A percentile compares a stretch with the other conserved stretches of the same genome.
phyloP scores from a whole-genome alignment of 2,113 vertebrate species.

The Ursus arctos region DNA sequence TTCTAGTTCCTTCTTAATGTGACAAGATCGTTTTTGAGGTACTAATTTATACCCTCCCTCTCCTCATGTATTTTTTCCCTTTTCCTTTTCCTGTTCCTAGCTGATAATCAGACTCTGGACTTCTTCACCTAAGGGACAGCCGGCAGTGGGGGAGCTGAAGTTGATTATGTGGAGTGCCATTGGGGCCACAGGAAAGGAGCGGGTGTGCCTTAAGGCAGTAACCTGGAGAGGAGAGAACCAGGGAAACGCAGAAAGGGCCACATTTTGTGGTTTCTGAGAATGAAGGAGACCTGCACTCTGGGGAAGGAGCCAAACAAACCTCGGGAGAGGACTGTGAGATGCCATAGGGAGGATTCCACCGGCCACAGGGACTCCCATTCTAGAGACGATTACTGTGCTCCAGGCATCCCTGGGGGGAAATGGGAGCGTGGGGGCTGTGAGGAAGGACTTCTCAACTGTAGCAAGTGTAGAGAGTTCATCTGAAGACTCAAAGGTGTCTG shows the following conservation, averaged over 20 bases:
- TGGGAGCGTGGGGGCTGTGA: background rate
- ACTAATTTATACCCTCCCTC: background rate
- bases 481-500: background rate
- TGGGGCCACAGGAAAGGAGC: background rate
- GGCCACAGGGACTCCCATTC: background rate
- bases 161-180: background rate
- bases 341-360: background rate
- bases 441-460: background rate
- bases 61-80: background rate
- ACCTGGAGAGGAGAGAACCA: background rate
- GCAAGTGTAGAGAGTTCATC: background rate
- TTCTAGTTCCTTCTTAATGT: conserved; percentile 44
- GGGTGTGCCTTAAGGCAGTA: background rate
- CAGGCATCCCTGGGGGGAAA: background rate
- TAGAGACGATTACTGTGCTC: background rate
- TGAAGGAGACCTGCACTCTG: background rate
- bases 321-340: background rate
- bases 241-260: background rate
- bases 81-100: background rate
- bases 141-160: background rate
- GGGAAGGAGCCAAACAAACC: background rate
- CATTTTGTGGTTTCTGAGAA: background rate
- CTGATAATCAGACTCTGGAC: background rate
- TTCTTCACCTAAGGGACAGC: conserved; percentile 1
- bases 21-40: background rate